Evolutionary conservation across 1,140 invertebrate genomes (phyloP).

Genomic region (Scaptomyza pallida): DNA sequence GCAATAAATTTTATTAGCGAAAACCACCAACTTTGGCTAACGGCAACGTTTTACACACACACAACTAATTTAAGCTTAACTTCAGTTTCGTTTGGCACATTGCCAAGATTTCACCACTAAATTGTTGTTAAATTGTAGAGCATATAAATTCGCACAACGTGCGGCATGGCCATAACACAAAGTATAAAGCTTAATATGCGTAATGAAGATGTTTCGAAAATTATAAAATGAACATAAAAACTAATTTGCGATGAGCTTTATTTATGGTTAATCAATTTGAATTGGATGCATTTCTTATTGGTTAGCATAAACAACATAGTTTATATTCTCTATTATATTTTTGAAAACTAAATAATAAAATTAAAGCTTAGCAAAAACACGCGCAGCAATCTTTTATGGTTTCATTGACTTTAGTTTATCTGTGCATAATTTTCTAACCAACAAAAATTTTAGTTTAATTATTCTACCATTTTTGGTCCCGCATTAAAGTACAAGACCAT

Average conservation of each 20-base stretch:
- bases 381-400: not conserved
- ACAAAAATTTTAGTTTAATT: not conserved
- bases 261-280: not conserved
- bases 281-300: not conserved
- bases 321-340: not conserved
- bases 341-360: too few species aligned
- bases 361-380: too few species aligned
- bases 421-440: not conserved
- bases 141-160: not conserved
- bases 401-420: not conserved
- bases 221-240: not conserved
- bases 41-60: not conserved
- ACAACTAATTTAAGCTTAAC: not conserved
- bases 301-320: not conserved
- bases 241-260: not conserved
- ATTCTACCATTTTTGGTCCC: not conserved
- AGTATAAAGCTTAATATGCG: not conserved
- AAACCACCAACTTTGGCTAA: constrained; percentile 21
- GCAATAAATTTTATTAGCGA: constrained; percentile 28
- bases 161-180: not conserved
- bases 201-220: not conserved
- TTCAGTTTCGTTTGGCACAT: constrained; percentile 1
- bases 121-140: constrained; percentile 15
- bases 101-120: constrained; percentile 2
- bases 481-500: not conserved